These are phyloP conservation scores for Mizuhopecten yessoensis DNA, from an alignment of 1,140 invertebrate species.

Conservation along the genomic window DNA sequence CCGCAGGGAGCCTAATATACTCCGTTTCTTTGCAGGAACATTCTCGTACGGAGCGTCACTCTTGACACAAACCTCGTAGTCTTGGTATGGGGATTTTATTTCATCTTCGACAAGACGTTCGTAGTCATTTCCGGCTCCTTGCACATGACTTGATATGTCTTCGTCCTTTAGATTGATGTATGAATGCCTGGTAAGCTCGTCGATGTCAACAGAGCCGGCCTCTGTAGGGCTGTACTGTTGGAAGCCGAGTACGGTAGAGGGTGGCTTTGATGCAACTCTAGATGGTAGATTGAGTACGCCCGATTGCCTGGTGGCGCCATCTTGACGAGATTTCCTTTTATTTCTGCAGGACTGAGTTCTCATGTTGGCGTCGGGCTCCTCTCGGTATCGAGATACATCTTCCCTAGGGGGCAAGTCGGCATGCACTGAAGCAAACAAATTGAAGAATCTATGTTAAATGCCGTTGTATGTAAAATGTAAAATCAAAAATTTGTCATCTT, in stretches of 20 bases:
- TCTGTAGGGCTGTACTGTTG: background rate
- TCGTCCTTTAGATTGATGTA: background rate
- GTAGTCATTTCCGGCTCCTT: background rate
- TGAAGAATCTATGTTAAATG: no score
- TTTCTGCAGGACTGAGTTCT: background rate
- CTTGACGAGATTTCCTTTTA: background rate
- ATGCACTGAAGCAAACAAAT: background rate
- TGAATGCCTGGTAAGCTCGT: background rate
- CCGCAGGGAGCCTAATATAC: background rate
- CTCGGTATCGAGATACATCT: background rate
- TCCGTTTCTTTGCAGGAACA: background rate
- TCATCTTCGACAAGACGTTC: background rate
- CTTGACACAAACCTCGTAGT: slow-evolving; percentile 15
- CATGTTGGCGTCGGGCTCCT: background rate
- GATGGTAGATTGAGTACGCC: background rate
- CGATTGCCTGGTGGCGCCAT: background rate
- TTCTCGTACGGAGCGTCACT: background rate
- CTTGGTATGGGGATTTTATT: background rate
- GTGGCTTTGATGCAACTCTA: background rate
- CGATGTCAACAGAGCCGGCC: background rate
- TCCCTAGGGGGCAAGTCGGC: background rate
- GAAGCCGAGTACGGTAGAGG: background rate
- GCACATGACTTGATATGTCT: background rate
- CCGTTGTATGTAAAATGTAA: no score
- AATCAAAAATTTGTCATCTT: no score